Evolutionary conservation across 30 jellyfish, hydroid and myxozoan genomes (phyloP), one percentile per base, ranked within the genome.

Genomic region (Haliclystus octoradiatus): DNA sequence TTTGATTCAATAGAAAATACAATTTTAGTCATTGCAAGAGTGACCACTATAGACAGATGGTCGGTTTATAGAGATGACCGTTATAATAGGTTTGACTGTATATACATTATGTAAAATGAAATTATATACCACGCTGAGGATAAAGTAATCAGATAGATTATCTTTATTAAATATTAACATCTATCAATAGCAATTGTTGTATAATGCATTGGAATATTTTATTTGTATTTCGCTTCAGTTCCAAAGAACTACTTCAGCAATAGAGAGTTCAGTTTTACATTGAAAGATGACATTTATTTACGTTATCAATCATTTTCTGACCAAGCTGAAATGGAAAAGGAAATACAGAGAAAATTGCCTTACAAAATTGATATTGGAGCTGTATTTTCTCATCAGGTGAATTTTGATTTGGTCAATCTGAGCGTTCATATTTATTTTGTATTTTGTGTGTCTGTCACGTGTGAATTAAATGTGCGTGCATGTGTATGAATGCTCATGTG

Each of bases 341-440:
- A 92, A 47, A 63, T 92, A 33, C 92, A 65, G 34, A 92, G 76
- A 61, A 50, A 82, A 62, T 75, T 78, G 14, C 99, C 99, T n/a
- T 78, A 78, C 75, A 92, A 92, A 65, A 83, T 92, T 5, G 99
- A 92, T 68, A 92, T 92, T 52, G 99, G 99, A 9, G 99, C 99
- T 78, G 92, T 92, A 23, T 92, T 66, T 57, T 53, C 85, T 33
- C 72, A 73, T 49, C 78, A 78, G 94, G 99, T 92, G 47, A 63
- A 31, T 65, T 2, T 5, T 53, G 66, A 14, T 0, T 47, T 68
- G 31, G 23, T 32, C 40, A 9, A 52, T 19, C 14, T n/a, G 60
- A 9, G 60, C 60, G n/a, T 9, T 9, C 12, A 9, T 47, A 47
- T n/a, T 47, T n/a, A 9, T 47, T n/a, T 9, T 9, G n/a, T 47